Conservation (phyloP, 2,113 vertebrate species). For the Erpornis zantholeuca region DNA sequence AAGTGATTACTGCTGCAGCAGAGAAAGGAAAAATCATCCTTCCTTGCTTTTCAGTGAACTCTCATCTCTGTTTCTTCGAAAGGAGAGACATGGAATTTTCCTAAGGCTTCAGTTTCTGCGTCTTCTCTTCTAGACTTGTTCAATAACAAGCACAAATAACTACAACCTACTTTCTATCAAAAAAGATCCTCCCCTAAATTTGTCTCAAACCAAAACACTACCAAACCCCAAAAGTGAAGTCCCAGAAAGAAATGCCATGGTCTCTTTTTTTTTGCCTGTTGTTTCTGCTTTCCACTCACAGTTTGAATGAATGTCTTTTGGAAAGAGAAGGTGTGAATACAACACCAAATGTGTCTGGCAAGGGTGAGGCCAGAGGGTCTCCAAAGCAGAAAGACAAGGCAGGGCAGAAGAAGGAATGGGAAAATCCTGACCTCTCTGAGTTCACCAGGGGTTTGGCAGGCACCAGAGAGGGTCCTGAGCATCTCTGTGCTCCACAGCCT, state of each 20-base stretch:
- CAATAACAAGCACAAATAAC: no score
- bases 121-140: no score
- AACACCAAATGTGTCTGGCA: not conserved
- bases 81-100: no score
- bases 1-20: no score
- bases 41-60: no score
- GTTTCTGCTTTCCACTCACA: not conserved
- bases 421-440: not conserved
- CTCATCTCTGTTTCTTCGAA: no score
- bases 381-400: not conserved
- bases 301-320: not conserved
- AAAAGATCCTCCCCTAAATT: no score
- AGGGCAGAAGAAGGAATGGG: not conserved
- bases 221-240: not conserved
- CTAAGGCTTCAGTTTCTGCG: no score
- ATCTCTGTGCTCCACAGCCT: not conserved
- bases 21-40: no score
- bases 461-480: not conserved
- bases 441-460: not conserved
- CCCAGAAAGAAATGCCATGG: not conserved
- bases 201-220: no score
- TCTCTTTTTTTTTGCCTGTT: not conserved
- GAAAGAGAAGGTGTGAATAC: not conserved
- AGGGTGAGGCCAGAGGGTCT: not conserved
- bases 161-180: no score